These are phyloP conservation scores for Hemichromis elongatus DNA, from an alignment of 2,113 vertebrate genomes.

Conservation along the genomic window DNA sequence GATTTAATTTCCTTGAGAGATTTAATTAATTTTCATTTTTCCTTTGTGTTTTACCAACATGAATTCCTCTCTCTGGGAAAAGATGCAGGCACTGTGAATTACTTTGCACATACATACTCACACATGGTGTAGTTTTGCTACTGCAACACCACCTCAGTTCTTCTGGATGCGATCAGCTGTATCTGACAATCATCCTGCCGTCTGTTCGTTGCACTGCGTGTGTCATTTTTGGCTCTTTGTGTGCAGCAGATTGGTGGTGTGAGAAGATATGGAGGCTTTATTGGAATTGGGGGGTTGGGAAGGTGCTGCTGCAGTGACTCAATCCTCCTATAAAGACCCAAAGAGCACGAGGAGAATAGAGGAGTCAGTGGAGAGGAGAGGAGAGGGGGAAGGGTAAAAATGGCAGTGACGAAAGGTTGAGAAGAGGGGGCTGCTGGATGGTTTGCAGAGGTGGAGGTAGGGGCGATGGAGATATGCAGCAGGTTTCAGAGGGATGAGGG, in stretches of 20 bases:
- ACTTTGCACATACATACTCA: neutral
- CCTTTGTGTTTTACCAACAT: neutral
- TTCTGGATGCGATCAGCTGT: neutral
- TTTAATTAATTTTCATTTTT: neutral
- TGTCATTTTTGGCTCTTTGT: slow-evolving; percentile 36
- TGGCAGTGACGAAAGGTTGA: slow-evolving; percentile 15
- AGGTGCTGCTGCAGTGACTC: slow-evolving; percentile 36
- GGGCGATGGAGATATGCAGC: slow-evolving; percentile 11
- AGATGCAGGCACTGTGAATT: neutral
- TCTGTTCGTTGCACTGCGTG: neutral
- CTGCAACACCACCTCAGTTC: neutral
- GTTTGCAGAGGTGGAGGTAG: slow-evolving; percentile 40
- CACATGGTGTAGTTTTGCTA: accelerated
- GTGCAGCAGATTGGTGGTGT: slow-evolving; percentile 1
- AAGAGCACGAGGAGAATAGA: neutral
- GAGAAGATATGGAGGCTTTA: slow-evolving; percentile 35
- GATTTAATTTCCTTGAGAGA: neutral
- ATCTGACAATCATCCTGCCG: neutral
- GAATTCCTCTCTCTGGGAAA: neutral
- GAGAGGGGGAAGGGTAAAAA: slow-evolving; percentile 14
- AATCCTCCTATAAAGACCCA: slow-evolving; percentile 49
- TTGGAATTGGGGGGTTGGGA: slow-evolving; percentile 54
- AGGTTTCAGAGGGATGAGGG: slow-evolving; percentile 9
- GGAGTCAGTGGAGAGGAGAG: neutral
- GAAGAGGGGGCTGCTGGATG: neutral